Percentiles rank a stretch among this genome's conserved stretches.
Evolutionary conservation across 2,888 invertebrate species (phyloP).

Genomic region (Andricus quercusramuli): DNA sequence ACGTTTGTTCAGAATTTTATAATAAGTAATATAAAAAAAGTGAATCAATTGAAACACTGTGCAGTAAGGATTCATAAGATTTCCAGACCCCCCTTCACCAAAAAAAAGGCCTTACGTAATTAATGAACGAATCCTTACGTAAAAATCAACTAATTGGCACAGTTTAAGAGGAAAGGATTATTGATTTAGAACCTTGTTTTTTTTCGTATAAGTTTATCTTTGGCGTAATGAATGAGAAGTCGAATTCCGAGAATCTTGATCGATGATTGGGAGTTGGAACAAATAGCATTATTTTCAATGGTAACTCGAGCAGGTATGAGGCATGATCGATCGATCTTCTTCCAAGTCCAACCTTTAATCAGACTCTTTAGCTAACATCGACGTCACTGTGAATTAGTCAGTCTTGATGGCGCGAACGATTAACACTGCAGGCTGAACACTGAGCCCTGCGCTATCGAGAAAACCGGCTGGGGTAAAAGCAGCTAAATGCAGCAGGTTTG

Average conservation of each 20-base stretch:
- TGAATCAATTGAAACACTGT: no score
- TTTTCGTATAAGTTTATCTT: not conserved
- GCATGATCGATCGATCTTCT: constrained; percentile 40
- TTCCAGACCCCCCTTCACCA: no score
- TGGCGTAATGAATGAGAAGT: not conserved
- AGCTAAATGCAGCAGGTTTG: constrained; percentile 48
- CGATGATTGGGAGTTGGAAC: not conserved
- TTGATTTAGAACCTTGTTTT: not conserved
- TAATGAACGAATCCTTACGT: no score
- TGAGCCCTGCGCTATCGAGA: constrained; percentile 20
- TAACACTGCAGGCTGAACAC: constrained; percentile 49
- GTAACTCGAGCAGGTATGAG: not conserved
- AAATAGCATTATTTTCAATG: constrained; percentile 23
- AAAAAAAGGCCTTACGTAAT: no score
- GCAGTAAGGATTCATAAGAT: no score
- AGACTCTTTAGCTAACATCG: constrained; percentile 65
- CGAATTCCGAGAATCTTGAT: not conserved
- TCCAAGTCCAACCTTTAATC: constrained; percentile 57
- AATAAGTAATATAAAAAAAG: no score
- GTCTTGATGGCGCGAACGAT: constrained; percentile 56
- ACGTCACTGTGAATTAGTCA: constrained; percentile 59
- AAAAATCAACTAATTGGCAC: no score
- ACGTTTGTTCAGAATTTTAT: no score
- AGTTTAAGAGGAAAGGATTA: not conserved
- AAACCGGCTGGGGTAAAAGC: constrained; percentile 32